These are phyloP conservation scores for Echinops telfairi DNA, from an alignment of 2,113 vertebrate genomes.

Conservation along the genomic window DNA sequence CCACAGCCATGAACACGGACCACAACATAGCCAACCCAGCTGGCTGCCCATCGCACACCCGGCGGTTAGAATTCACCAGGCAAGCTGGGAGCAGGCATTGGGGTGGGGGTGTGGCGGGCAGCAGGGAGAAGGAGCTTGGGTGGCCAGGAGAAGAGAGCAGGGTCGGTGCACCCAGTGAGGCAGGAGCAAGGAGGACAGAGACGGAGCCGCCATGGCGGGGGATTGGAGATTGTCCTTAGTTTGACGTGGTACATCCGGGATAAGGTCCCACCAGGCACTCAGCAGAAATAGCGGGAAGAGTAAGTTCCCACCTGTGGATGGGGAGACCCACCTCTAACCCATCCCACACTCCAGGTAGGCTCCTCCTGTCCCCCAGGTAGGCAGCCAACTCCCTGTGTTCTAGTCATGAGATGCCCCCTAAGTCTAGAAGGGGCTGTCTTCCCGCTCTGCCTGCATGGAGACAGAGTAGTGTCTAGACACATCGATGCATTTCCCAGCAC, in stretches of 20 bases:
- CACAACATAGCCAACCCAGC: background rate
- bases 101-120: no score
- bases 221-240: accelerated
- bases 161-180: no score
- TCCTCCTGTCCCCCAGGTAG: background rate
- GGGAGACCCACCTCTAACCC: background rate
- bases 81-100: background rate
- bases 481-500: accelerated
- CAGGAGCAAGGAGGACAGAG: background rate
- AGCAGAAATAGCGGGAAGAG: background rate
- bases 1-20: background rate
- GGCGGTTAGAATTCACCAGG: background rate
- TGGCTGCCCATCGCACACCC: background rate
- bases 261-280: background rate
- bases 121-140: background rate
- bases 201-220: background rate
- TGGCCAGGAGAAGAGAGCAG: background rate
- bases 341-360: background rate
- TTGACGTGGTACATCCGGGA: accelerated
- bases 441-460: background rate
- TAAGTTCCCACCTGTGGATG: background rate
- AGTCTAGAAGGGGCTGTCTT: background rate
- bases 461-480: no score
- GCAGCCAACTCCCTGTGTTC: no score
- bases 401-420: background rate